A percentile compares a stretch with the other conserved stretches of the same genome.
These are phyloP conservation scores for Ornithorhynchus anatinus DNA, from an alignment of 2,113 vertebrate species.

Conservation along the genomic window DNA sequence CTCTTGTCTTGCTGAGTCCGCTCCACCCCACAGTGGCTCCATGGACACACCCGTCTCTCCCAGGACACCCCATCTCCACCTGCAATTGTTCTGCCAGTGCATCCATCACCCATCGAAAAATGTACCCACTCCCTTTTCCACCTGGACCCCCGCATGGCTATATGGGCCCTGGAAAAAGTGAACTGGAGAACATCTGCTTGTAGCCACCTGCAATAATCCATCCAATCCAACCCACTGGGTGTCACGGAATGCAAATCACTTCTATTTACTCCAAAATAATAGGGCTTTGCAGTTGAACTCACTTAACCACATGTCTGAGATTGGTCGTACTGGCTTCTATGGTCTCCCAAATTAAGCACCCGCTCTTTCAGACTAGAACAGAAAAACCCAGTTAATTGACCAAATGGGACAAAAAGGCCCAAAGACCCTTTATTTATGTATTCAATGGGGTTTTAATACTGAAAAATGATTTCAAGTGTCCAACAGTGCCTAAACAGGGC, in stretches of 20 bases:
- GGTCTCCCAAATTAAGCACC: slow-evolving; percentile 20
- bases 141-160: too few species aligned
- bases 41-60: too few species aligned
- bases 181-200: slow-evolving; percentile 49
- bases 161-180: not conserved
- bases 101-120: rapidly evolving
- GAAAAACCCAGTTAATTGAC: not conserved
- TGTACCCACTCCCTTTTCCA: too few species aligned
- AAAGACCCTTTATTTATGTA: too few species aligned
- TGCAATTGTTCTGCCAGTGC: too few species aligned
- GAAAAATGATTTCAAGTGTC: too few species aligned
- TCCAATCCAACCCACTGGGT: slow-evolving; percentile 32
- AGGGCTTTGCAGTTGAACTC: slow-evolving; percentile 1
- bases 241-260: slow-evolving; percentile 42
- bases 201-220: slow-evolving; percentile 23
- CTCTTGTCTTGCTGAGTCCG: rapidly evolving
- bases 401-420: slow-evolving; percentile 17
- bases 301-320: not conserved
- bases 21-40: too few species aligned
- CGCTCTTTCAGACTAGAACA: slow-evolving; percentile 19
- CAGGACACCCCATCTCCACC: too few species aligned
- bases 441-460: too few species aligned
- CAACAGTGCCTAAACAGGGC: too few species aligned
- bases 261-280: slow-evolving; percentile 17
- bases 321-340: not conserved